phyloP scores from a whole-genome alignment of 2,888 invertebrate species.

The Drosophila mimetica region DNA sequence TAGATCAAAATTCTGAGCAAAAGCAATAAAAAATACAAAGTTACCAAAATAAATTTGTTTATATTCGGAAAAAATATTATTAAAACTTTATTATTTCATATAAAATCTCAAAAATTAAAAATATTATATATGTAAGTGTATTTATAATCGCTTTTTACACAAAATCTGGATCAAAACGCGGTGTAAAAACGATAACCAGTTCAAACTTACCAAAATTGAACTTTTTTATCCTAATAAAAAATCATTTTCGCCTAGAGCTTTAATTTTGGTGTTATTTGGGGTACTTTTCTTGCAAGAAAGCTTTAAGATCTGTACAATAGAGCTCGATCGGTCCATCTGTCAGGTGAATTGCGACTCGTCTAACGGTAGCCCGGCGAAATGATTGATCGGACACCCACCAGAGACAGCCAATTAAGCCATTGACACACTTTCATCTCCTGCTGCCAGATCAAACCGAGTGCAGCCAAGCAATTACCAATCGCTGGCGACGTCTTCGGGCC shows the following conservation, averaged over 20 bases:
- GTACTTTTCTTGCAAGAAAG: constrained; percentile 1
- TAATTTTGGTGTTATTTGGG: not conserved
- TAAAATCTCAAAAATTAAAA: no score
- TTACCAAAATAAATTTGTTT: no score
- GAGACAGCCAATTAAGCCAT: constrained; percentile 60
- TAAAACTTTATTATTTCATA: no score
- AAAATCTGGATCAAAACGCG: not conserved
- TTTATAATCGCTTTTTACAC: not conserved
- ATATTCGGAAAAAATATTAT: no score
- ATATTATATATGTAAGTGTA: not conserved
- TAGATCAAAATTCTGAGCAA: no score
- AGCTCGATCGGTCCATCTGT: constrained; percentile 31
- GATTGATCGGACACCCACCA: constrained; percentile 68
- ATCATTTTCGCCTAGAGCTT: constrained; percentile 8
- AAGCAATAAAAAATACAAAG: no score
- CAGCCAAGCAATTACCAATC: constrained; percentile 53
- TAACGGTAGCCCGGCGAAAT: constrained; percentile 53
- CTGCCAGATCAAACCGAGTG: constrained; percentile 24
- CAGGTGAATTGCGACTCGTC: constrained; percentile 17
- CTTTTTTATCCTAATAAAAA: not conserved
- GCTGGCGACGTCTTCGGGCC: constrained; percentile 29
- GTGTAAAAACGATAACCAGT: not conserved
- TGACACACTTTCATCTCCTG: constrained; percentile 63
- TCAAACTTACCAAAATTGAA: not conserved
- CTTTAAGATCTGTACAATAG: constrained; percentile 49